phyloP scores from a whole-genome alignment of 2,113 vertebrate species.

The Glareola pratincola region DNA sequence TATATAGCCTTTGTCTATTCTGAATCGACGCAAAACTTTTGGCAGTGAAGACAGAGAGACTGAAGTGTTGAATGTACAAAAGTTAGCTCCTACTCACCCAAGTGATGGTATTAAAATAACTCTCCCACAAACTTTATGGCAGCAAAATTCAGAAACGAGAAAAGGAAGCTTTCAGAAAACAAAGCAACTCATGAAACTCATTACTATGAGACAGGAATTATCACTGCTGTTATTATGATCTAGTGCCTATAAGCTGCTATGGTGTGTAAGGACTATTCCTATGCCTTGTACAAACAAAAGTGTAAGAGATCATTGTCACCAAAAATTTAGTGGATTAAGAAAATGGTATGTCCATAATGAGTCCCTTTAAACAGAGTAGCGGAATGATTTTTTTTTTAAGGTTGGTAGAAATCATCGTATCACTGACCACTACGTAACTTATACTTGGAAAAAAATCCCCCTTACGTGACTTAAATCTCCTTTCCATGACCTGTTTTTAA shows the following conservation, averaged over 20 bases:
- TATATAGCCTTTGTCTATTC: background rate
- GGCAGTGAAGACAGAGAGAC: background rate
- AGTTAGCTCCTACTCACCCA: background rate
- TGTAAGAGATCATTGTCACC: background rate
- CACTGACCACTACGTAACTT: background rate
- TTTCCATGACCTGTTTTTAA: background rate
- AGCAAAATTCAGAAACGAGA: background rate
- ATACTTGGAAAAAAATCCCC: background rate
- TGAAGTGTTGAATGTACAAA: background rate
- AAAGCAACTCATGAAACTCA: background rate
- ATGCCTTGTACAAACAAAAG: background rate
- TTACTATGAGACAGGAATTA: background rate
- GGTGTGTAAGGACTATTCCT: background rate
- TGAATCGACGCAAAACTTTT: background rate
- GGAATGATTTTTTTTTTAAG: background rate
- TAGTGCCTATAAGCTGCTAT: background rate
- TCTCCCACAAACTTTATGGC: background rate
- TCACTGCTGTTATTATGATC: background rate
- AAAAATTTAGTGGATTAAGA: slow-evolving; percentile 16
- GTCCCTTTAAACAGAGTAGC: background rate
- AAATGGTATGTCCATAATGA: background rate
- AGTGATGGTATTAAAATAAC: background rate
- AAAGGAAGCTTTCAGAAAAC: slow-evolving; percentile 10
- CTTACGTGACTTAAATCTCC: background rate
- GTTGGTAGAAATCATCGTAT: background rate